Conservation (phyloP, 37 sponge, comb jelly and placozoan genomes). For the Mnemiopsis leidyi region DNA sequence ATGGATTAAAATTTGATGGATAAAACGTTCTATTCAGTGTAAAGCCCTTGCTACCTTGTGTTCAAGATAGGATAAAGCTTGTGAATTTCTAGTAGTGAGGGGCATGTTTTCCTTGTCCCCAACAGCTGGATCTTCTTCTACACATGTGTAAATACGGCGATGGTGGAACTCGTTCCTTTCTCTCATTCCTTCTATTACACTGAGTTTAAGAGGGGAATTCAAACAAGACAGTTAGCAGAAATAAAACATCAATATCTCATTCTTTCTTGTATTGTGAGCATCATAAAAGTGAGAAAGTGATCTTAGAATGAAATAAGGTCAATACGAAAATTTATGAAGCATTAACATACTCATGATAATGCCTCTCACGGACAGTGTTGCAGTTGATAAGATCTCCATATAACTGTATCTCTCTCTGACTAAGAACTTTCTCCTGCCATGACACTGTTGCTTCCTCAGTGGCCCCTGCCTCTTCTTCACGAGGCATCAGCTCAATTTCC, state of each 20-base stretch:
- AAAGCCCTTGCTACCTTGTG: too few relatives aligned
- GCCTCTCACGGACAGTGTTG: conserved; percentile 14
- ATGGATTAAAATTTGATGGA: too few relatives aligned
- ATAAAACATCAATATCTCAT: too few relatives aligned
- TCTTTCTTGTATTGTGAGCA: too few relatives aligned
- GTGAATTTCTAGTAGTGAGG: background rate
- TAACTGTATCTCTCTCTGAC: conserved; percentile 10
- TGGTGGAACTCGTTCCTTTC: conserved; percentile 17
- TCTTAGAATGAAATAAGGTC: too few relatives aligned
- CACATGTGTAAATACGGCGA: background rate
- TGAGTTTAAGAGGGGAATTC: background rate
- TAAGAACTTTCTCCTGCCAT: conserved; percentile 50
- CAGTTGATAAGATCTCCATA: conserved; percentile 58
- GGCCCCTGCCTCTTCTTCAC: conserved; percentile 21
- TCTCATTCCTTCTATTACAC: background rate
- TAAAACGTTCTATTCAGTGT: too few relatives aligned
- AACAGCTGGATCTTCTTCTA: conserved; percentile 17
- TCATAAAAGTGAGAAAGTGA: too few relatives aligned
- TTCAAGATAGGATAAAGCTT: conserved; percentile 27
- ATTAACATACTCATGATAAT: conserved; percentile 18
- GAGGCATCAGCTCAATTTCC: background rate
- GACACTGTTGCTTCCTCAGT: background rate
- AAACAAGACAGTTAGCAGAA: too few relatives aligned
- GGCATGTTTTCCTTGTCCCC: conserved; percentile 10
- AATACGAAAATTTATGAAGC: too few relatives aligned